Percentiles rank a stretch among this genome's conserved stretches.
These are phyloP conservation scores for Watsonalla binaria DNA, from an alignment of 2,888 invertebrate genomes.

Conservation along the genomic window DNA sequence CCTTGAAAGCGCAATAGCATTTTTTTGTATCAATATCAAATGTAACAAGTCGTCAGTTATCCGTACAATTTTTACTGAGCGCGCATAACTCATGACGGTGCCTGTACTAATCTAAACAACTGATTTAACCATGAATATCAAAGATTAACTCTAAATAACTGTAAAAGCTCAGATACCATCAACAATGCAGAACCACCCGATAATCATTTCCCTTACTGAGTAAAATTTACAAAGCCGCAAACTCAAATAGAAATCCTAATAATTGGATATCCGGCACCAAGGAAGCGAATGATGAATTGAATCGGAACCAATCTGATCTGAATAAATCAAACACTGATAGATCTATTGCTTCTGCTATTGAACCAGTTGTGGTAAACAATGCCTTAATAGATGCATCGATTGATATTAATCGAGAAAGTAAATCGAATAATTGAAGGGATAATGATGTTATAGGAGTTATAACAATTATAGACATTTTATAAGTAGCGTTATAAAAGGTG, in stretches of 20 bases:
- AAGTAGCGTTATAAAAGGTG: too few species aligned
- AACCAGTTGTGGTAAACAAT: not conserved
- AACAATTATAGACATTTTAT: too few species aligned
- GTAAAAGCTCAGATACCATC: not conserved
- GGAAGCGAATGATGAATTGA: not conserved
- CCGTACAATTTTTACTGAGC: too few species aligned
- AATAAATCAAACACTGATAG: conserved; percentile 1
- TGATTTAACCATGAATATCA: not conserved
- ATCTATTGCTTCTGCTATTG: not conserved
- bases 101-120: too few species aligned
- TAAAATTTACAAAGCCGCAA: not conserved
- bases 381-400: not conserved
- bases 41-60: too few species aligned
- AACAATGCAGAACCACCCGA: not conserved
- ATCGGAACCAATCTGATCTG: not conserved
- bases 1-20: too few species aligned
- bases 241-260: not conserved
- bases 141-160: not conserved
- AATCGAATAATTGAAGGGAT: not conserved
- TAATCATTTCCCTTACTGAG: not conserved
- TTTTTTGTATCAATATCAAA: too few species aligned
- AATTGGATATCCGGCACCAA: conserved; percentile 3
- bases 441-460: too few species aligned
- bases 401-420: not conserved
- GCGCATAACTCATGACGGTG: too few species aligned